phyloP scores from a whole-genome alignment of 2,797 vertebrate genomes.

The Hippopotamyrus pictus region DNA sequence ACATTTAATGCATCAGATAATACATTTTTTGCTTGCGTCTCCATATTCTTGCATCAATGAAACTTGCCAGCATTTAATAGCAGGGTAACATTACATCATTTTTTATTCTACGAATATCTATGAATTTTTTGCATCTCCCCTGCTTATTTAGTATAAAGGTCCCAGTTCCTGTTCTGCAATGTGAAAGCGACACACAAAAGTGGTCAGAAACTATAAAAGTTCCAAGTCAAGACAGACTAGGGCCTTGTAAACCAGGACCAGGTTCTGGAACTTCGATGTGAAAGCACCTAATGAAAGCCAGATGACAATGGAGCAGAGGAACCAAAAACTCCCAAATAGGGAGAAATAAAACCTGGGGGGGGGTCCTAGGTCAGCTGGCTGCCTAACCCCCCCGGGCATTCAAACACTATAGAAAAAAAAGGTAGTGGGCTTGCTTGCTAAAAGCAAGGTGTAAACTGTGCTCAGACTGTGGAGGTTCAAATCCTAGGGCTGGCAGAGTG shows the following conservation, averaged over 20 bases:
- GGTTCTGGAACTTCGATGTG: neutral
- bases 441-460: neutral
- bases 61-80: neutral
- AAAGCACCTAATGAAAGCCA: neutral
- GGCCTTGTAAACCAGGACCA: neutral
- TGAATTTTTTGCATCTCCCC: neutral
- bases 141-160: neutral
- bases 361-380: neutral
- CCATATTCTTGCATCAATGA: neutral
- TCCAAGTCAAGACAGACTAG: neutral
- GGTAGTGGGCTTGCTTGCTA: neutral
- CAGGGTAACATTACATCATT: neutral
- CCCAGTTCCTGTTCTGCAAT: neutral
- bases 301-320: neutral
- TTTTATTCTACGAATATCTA: neutral
- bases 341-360: neutral
- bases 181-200: neutral
- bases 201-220: neutral
- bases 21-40: neutral
- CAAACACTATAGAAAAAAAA: neutral
- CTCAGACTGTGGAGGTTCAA: neutral
- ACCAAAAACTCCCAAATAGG: neutral
- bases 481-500: neutral
- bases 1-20: neutral
- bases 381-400: neutral